Evolutionary conservation across 2,888 invertebrate genomes (phyloP), one percentile per base, ranked within the genome.

Genomic region (Rutpela maculata): DNA sequence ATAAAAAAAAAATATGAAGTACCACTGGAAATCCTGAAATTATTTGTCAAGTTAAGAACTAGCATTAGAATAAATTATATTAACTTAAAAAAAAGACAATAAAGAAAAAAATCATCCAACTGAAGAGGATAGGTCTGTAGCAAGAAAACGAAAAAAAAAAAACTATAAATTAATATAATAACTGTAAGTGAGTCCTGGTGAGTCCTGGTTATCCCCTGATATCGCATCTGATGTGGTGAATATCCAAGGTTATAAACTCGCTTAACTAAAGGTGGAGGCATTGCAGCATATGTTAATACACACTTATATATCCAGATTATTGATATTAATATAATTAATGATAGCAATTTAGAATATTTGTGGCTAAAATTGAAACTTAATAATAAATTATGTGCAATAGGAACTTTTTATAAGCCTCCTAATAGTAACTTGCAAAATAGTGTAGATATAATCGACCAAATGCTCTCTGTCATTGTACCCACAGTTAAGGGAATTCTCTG

Each of bases 1-100:
- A 12, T 17, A 7, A 63, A 63, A 17, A 35, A 63, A 63, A n/a
- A 63, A 35, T 18, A 56, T 18, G 63, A 63, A n/a, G n/a, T 63
- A 31, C 63, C 63, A 17, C 6, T 17, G 18, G 56, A 56, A 56
- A 56, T 56, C n/a, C n/a, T 56, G 1, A 56, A 56, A 56, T 18
- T 18, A 18, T 56, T 56, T 56, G 56, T 55, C 5, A 55, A 55
- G n/a, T 56, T 56, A 56, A 56, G 56, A 17, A 56, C 56, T 18
- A 17, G 5, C 17, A 56, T n/a, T 6, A 56, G 10, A 56, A 7
- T 56, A 56, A 56, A 56, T 56, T 56, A 56, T 18, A 18, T 56
- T 18, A 56, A 18, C 17, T 56, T 18, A 18, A 56, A 56, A 56
- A 1, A 43, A 9, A 5, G 9, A 43, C 38, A 43, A 43, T 7